Conservation (phyloP, 2,888 invertebrate genomes). For the Apamea crenata region DNA sequence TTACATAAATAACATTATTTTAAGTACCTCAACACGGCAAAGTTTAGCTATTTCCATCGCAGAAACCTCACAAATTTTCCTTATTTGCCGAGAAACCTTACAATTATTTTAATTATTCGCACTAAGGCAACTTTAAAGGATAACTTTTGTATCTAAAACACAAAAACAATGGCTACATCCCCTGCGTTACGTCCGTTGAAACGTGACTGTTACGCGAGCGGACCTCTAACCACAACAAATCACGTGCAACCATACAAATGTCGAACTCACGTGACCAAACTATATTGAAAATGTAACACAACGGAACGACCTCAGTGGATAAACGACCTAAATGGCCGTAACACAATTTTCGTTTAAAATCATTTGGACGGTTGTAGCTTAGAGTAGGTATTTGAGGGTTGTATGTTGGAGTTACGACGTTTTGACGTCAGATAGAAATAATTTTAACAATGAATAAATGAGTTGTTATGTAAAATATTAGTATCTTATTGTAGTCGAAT, state of each 20-base stretch:
- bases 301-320: not conserved
- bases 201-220: conserved; percentile 50
- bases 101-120: not conserved
- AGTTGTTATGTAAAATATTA: conserved; percentile 16
- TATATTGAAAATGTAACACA: conserved; percentile 43
- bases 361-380: not conserved
- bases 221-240: conserved; percentile 2
- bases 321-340: conserved; percentile 4
- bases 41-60: conserved; percentile 5
- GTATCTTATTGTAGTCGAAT: conserved; percentile 10
- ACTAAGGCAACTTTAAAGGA: not conserved
- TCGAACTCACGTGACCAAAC: conserved; percentile 43
- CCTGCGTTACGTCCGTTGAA: conserved; percentile 35
- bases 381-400: not conserved
- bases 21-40: not conserved
- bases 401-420: not conserved
- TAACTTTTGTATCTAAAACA: conserved; percentile 23
- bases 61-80: conserved; percentile 2
- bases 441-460: conserved; percentile 27
- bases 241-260: conserved; percentile 55
- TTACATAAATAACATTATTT: not conserved
- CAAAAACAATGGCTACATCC: conserved; percentile 28
- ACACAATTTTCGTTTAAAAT: not conserved
- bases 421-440: not conserved
- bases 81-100: conserved; percentile 5